Evolutionary conservation across 1,140 invertebrate species (phyloP), one percentile per base, ranked within the genome.

Genomic region (Plutomurus gul): DNA sequence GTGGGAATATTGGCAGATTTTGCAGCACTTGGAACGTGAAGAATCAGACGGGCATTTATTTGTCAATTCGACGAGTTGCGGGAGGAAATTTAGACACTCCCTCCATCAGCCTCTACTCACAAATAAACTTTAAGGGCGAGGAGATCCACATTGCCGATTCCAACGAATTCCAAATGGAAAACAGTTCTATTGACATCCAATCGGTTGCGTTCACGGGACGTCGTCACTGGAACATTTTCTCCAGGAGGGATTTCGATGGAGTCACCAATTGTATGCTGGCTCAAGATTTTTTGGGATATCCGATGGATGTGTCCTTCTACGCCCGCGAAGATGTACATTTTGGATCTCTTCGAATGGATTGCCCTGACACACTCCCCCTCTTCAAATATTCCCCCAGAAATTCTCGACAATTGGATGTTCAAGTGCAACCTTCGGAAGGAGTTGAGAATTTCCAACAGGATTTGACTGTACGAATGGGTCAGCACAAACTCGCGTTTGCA

Each of bases 221-320:
- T 13, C 3, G 56, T 2, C 16, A 65, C 27, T 65, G 56, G 56
- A n/a, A 16, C 16, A 5, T 18, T 0, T 65, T 65, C 27, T 2
- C 56, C 13, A 6, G 13, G 5, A 6, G 16, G 4, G 30, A 65
- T n/a, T 65, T 65, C 5, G 1, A 2, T n/a, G 56, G 56, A 33
- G 0, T 30, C 16, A 3, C 56, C 3, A 4, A 11, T 7, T 65
- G 56, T 16, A 0, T 65, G 13, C 5, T 30, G 3, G 56, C 56
- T 0, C 30, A 65, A 8, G 56, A 36, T 1, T 5, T 65, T 1
- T 18, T 36, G 1, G 30, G 30, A 13, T n/a, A 7, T 16, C 56
- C 56, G 0, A n/a, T 65, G 27, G 56, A 65, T 27, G 30, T 65
- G 22, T 65, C 56, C 4, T 33, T 65, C 13, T 65, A 65, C 16